These are phyloP conservation scores for Lagria hirta DNA, from an alignment of 2,888 invertebrate genomes.

Conservation along the genomic window DNA sequence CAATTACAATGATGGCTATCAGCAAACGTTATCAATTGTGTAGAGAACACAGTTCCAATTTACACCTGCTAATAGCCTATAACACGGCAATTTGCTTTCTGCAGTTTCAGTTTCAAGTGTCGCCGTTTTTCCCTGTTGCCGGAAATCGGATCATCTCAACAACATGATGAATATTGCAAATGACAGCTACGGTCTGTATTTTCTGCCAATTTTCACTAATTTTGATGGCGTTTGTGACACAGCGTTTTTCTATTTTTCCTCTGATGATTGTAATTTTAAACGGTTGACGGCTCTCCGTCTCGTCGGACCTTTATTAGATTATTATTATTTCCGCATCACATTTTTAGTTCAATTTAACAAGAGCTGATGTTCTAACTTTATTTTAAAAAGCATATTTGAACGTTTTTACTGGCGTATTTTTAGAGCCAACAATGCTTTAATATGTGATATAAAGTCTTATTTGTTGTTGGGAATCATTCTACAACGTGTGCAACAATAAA, in stretches of 20 bases:
- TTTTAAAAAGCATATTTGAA: too few relatives aligned
- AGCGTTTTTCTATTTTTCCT: conserved; percentile 54
- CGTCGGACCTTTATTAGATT: conserved; percentile 48
- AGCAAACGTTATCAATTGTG: conserved; percentile 26
- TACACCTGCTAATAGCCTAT: conserved; percentile 14
- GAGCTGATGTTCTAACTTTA: too few relatives aligned
- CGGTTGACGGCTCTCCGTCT: conserved; percentile 47
- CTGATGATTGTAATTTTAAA: conserved; percentile 53
- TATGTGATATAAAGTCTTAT: too few relatives aligned
- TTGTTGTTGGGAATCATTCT: too few relatives aligned
- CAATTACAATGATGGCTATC: too few relatives aligned
- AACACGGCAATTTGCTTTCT: conserved; percentile 18
- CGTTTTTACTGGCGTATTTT: too few relatives aligned
- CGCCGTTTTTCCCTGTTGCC: conserved; percentile 3
- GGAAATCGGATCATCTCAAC: conserved; percentile 8
- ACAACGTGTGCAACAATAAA: too few relatives aligned
- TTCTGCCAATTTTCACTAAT: conserved; percentile 56
- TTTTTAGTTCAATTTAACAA: conserved; percentile 39
- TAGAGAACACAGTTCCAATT: conserved; percentile 14
- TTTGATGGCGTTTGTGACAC: conserved; percentile 54
- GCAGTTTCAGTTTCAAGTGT: conserved; percentile 12
- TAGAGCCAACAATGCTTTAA: too few relatives aligned
- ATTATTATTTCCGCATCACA: conserved; percentile 52
- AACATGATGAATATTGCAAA: conserved; percentile 19
- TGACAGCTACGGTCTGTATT: conserved; percentile 49